Percentiles rank a stretch among this genome's conserved stretches.
These are phyloP conservation scores for Chrysemys picta DNA, from an alignment of 2,113 vertebrate genomes.

Conservation along the genomic window DNA sequence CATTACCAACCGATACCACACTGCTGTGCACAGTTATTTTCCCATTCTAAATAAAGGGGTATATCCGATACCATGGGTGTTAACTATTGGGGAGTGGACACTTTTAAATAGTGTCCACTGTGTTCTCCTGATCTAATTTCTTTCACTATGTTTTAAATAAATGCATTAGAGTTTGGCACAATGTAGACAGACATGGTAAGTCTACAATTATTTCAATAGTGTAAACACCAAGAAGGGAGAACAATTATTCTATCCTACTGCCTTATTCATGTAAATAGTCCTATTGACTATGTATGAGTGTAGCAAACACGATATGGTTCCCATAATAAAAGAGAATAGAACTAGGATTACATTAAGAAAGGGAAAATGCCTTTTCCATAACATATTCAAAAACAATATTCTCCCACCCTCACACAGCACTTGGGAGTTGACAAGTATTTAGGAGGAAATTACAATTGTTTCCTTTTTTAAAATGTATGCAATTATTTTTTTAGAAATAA, in stretches of 20 bases:
- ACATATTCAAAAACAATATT: not conserved
- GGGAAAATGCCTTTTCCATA: not conserved
- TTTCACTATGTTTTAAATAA: not conserved
- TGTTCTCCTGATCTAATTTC: not conserved
- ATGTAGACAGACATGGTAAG: accelerated
- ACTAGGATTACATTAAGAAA: conserved; percentile 9
- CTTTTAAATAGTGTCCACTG: not conserved
- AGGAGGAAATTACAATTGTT: not conserved
- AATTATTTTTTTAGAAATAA: not conserved
- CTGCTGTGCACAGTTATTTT: not conserved
- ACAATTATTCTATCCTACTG: not conserved
- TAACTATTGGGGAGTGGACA: not conserved
- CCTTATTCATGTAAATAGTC: not conserved
- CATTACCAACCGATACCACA: not conserved
- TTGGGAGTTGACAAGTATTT: not conserved
- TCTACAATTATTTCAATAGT: not conserved
- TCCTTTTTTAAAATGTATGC: not conserved
- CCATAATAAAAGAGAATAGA: not conserved
- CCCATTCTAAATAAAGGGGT: not conserved
- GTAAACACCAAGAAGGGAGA: not conserved
- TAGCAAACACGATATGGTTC: not conserved
- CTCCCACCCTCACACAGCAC: not conserved
- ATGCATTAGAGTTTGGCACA: not conserved
- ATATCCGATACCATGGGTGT: not conserved
- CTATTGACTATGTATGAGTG: not conserved